A percentile compares a stretch with the other conserved stretches of the same genome.
phyloP scores from a whole-genome alignment of 2,888 invertebrate species.

The Amaurobius ferox region DNA sequence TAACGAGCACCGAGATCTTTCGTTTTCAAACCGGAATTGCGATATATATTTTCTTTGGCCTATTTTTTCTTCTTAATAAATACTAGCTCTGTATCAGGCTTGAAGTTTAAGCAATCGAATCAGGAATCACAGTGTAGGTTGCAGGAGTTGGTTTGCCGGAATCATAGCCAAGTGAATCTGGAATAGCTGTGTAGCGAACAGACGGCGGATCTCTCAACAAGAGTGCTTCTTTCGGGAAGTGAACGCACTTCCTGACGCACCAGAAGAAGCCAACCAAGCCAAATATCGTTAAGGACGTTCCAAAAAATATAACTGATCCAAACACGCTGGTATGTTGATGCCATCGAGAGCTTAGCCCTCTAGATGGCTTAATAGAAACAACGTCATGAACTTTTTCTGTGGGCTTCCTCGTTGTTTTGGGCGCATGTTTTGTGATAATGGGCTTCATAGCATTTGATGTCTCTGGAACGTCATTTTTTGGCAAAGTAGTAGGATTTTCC shows the following conservation, averaged over 20 bases:
- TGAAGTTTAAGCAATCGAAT: slow-evolving; percentile 44
- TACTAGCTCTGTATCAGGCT: not conserved
- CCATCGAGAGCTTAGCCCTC: slow-evolving; percentile 15
- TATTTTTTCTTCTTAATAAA: too few relatives aligned
- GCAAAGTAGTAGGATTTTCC: not conserved
- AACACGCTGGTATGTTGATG: slow-evolving; percentile 72
- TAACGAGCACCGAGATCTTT: not conserved
- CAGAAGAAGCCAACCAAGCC: slow-evolving; percentile 76
- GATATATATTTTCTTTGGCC: not conserved
- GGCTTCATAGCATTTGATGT: not conserved
- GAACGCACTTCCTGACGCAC: slow-evolving; percentile 77
- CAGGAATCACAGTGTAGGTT: slow-evolving; percentile 62
- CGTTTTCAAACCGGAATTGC: not conserved
- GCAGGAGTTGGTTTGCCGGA: slow-evolving; percentile 47
- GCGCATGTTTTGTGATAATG: not conserved
- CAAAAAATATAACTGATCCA: slow-evolving; percentile 77
- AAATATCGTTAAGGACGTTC: slow-evolving; percentile 76
- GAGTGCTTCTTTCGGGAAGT: slow-evolving; percentile 76
- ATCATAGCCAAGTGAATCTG: slow-evolving; percentile 75
- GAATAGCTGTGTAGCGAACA: slow-evolving; percentile 76
- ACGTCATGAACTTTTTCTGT: not conserved
- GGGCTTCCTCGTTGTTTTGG: slow-evolving; percentile 2
- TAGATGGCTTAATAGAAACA: slow-evolving; percentile 34
- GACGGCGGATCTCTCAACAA: slow-evolving; percentile 76
- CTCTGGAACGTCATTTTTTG: not conserved